Conservation (phyloP, 35 echinoderm and acorn worm species). For the Eucidaris tribuloides region DNA sequence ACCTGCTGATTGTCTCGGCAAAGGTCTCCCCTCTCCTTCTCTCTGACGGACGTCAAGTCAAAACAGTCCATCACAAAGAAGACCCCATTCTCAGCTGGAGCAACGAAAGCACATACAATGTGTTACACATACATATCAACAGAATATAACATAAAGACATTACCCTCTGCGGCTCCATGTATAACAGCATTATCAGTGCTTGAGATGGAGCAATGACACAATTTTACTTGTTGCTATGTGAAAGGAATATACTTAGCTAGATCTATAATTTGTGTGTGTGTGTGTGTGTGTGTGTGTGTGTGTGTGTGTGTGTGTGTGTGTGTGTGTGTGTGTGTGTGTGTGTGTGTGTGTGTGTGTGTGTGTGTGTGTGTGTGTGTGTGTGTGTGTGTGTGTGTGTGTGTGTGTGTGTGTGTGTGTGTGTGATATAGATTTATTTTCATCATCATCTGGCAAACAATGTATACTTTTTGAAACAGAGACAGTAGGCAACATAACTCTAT, state of each 20-base stretch:
- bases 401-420: too few species aligned
- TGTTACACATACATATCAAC: background rate
- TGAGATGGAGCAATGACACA: background rate
- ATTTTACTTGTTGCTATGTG: background rate
- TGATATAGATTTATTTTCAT: too few species aligned
- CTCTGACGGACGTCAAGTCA: slow-evolving; percentile 68
- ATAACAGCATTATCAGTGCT: background rate
- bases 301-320: too few species aligned
- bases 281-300: too few species aligned
- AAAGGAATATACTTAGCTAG: background rate
- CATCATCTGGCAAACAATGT: too few species aligned
- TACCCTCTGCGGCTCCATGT: background rate
- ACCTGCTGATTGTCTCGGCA: slow-evolving; percentile 69
- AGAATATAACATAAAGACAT: background rate
- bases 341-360: too few species aligned
- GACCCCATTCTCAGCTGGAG: slow-evolving; percentile 64
- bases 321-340: too few species aligned
- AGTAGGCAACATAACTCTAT: too few species aligned
- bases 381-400: too few species aligned
- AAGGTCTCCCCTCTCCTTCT: slow-evolving; percentile 84
- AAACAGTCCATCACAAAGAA: slow-evolving; percentile 98
- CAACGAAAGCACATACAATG: background rate
- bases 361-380: too few species aligned
- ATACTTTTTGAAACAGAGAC: too few species aligned
- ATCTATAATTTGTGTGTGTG: too few species aligned